phyloP scores from a whole-genome alignment of 2,888 invertebrate species.

The Apantesis nais region DNA sequence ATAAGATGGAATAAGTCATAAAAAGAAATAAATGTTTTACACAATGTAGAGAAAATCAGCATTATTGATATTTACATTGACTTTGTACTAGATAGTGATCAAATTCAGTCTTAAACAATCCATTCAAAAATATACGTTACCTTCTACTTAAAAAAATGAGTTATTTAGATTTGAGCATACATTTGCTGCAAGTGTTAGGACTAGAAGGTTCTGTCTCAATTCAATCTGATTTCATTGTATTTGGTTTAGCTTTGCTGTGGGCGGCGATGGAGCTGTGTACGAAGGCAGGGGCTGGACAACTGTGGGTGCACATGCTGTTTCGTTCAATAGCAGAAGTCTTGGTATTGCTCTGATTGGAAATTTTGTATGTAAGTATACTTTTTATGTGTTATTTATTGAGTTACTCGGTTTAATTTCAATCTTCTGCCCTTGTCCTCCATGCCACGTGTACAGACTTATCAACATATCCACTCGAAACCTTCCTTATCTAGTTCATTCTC shows the following conservation, averaged over 20 bases:
- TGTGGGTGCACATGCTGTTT: constrained; percentile 89
- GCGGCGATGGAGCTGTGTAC: constrained; percentile 89
- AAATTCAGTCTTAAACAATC: too few species aligned
- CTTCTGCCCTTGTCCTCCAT: not conserved
- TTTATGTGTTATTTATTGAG: not conserved
- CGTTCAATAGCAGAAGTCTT: constrained; percentile 85
- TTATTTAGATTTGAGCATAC: not conserved
- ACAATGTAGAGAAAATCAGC: too few species aligned
- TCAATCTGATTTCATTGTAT: not conserved
- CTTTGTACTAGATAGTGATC: too few species aligned
- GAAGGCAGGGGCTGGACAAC: constrained; percentile 88
- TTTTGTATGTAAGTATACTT: constrained; percentile 84
- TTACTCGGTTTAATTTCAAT: not conserved
- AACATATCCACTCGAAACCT: not conserved
- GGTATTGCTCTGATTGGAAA: constrained; percentile 88
- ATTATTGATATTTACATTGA: too few species aligned
- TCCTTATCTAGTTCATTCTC: not conserved
- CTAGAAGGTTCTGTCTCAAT: not conserved
- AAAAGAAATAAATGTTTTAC: too few species aligned
- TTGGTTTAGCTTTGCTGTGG: constrained; percentile 86
- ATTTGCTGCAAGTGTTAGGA: not conserved
- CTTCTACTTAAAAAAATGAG: not conserved
- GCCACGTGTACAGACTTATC: not conserved
- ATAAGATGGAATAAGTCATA: too few species aligned
- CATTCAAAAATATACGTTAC: too few species aligned